Conservation (phyloP, 2,797 vertebrate species). For the Urocyon cinereoargenteus region DNA sequence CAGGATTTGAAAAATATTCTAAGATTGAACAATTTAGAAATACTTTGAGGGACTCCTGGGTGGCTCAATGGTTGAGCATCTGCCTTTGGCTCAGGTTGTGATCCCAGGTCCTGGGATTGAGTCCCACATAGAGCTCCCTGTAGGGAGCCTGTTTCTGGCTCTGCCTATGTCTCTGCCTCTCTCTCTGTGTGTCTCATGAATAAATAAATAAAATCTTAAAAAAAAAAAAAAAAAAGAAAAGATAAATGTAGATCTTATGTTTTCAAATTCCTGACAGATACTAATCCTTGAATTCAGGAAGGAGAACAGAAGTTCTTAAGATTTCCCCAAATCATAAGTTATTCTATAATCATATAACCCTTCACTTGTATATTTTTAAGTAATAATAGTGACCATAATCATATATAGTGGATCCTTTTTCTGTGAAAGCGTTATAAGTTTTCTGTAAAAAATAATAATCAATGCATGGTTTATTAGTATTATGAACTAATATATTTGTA, state of each 20-base stretch:
- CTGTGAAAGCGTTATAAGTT: background rate
- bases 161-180: too few species aligned
- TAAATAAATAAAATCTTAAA: too few species aligned
- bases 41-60: background rate
- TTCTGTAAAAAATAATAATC: slow-evolving; percentile 45
- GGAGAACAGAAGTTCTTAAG: background rate
- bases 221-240: too few species aligned
- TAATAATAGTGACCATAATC: slow-evolving; percentile 21
- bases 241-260: background rate
- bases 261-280: slow-evolving; percentile 54
- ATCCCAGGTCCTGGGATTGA: too few species aligned
- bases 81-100: too few species aligned
- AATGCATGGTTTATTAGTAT: slow-evolving; percentile 5
- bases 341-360: slow-evolving; percentile 21
- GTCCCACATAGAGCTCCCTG: too few species aligned
- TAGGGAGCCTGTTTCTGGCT: too few species aligned
- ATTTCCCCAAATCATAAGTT: slow-evolving; percentile 16
- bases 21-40: background rate
- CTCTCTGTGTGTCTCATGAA: too few species aligned
- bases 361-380: slow-evolving; percentile 11
- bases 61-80: too few species aligned
- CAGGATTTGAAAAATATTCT: background rate
- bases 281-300: slow-evolving; percentile 31
- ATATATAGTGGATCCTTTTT: slow-evolving; percentile 20
- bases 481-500: background rate